phyloP scores from a whole-genome alignment of 1,140 invertebrate genomes.

The Pemphigus obesinymphae region DNA sequence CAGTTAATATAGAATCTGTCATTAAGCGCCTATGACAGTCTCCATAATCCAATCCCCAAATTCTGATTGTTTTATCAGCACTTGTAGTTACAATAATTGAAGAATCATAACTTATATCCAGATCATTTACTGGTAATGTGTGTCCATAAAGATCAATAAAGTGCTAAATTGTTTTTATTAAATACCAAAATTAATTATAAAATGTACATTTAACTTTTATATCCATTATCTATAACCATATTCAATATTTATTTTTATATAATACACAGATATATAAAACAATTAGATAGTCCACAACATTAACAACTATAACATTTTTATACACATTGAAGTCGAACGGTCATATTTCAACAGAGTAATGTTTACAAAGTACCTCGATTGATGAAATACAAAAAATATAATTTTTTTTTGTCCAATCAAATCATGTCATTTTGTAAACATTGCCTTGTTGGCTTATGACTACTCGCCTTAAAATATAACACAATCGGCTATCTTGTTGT shows the following conservation, averaged over 20 bases:
- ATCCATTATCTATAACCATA: background rate
- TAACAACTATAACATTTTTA: too few relatives aligned
- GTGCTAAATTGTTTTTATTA: too few relatives aligned
- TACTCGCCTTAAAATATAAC: too few relatives aligned
- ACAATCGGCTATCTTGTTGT: too few relatives aligned
- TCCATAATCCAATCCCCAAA: conserved; percentile 98
- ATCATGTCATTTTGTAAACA: too few relatives aligned
- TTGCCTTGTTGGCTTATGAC: too few relatives aligned
- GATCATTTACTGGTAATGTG: conserved; percentile 84
- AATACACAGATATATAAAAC: background rate
- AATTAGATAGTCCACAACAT: too few relatives aligned
- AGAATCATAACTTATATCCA: conserved; percentile 92
- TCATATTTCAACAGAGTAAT: too few relatives aligned
- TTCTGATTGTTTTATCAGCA: conserved; percentile 90
- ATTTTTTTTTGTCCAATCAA: too few relatives aligned
- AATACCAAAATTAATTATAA: conserved; percentile 50
- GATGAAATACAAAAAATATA: too few relatives aligned
- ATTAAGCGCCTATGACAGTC: conserved; percentile 86
- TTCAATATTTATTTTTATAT: background rate
- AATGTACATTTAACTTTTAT: background rate
- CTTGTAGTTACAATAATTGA: conserved; percentile 88
- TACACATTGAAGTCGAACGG: too few relatives aligned
- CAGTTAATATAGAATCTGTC: conserved; percentile 89
- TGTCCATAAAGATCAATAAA: conserved; percentile 95
- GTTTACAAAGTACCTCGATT: too few relatives aligned